phyloP scores from a whole-genome alignment of 2,797 vertebrate species.

The Hafferia zeledoni region DNA sequence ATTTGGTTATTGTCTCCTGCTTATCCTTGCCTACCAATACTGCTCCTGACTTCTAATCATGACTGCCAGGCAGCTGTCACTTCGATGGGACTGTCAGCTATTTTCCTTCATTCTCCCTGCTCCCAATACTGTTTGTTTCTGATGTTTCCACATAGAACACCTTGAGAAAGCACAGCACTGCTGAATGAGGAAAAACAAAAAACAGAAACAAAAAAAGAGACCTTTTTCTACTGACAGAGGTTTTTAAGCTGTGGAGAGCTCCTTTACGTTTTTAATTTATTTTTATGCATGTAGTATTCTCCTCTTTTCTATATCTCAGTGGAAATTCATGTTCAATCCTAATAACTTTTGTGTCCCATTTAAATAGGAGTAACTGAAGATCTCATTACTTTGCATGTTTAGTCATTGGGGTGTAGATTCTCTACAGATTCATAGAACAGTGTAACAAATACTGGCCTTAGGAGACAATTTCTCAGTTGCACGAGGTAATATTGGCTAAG shows the following conservation, averaged over 20 bases:
- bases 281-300: background rate
- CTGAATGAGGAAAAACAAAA: background rate
- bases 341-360: background rate
- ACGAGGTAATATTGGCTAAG: background rate
- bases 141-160: background rate
- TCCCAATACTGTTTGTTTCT: background rate
- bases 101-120: background rate
- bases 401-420: background rate
- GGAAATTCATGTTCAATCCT: background rate
- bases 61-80: background rate
- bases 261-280: background rate
- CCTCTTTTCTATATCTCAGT: background rate
- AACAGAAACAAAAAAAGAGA: background rate
- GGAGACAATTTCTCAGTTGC: background rate
- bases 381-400: background rate
- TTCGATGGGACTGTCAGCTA: background rate
- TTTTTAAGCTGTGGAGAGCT: background rate
- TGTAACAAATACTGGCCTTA: background rate
- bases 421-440: background rate
- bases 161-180: background rate
- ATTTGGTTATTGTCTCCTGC: background rate
- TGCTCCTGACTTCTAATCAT: background rate
- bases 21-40: slow-evolving; percentile 13
- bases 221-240: background rate
- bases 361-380: background rate